Percentiles rank a stretch among this genome's conserved stretches.
Conservation (phyloP, 2,113 vertebrate genomes). For the Sylvietta virens region DNA sequence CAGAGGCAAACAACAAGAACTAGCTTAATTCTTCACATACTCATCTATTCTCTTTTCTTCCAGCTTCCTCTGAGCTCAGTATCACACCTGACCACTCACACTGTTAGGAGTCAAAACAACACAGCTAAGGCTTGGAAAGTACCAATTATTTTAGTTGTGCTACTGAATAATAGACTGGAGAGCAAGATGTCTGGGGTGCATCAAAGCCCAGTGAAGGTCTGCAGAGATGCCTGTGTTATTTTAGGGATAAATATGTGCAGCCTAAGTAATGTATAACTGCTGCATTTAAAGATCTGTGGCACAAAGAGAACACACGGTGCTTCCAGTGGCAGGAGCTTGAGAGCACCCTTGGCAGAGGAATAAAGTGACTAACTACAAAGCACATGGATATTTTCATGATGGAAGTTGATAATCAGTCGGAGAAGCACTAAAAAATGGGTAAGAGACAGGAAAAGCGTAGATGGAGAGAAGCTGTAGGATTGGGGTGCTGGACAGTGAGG, state of each 20-base stretch:
- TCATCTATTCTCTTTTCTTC: neutral
- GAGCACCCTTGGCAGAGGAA: conserved; percentile 27
- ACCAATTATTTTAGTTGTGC: conserved; percentile 23
- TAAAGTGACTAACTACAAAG: conserved; percentile 16
- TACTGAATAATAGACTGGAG: neutral
- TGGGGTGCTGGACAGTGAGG: neutral
- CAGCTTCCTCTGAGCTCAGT: neutral
- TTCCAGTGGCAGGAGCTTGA: neutral
- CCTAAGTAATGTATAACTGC: conserved; percentile 1
- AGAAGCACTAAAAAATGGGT: neutral
- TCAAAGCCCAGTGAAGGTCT: conserved; percentile 45
- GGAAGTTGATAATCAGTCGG: neutral
- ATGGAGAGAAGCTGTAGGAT: neutral
- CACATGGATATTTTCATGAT: neutral
- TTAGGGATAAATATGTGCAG: conserved; percentile 24
- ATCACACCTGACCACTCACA: conserved; percentile 6
- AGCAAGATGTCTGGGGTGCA: conserved; percentile 35
- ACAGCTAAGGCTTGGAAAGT: neutral
- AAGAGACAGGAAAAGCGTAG: neutral
- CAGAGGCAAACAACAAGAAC: neutral
- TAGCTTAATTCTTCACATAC: neutral
- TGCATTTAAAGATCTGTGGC: conserved; percentile 17
- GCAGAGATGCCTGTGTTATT: neutral
- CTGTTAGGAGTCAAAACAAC: neutral
- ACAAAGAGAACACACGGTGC: neutral